These are phyloP conservation scores for Odocoileus virginianus DNA, from an alignment of 2,113 vertebrate species.

Conservation along the genomic window DNA sequence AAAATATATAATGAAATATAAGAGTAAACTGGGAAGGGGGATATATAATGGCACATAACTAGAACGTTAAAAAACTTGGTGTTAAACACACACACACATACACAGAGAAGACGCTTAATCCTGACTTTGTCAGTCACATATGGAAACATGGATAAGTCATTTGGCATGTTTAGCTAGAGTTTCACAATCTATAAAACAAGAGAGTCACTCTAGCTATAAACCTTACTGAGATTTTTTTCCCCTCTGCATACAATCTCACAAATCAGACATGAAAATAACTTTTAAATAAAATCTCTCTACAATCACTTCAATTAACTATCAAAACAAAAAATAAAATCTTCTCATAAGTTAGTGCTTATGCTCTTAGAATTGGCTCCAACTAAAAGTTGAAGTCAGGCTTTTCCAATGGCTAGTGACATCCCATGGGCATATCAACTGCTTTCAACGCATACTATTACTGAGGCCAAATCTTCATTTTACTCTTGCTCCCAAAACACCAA, in stretches of 20 bases:
- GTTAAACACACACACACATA: background rate
- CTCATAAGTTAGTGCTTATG: background rate
- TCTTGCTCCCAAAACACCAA: conserved; percentile 22
- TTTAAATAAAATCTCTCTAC: conserved; percentile 1
- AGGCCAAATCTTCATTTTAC: conserved; percentile 3
- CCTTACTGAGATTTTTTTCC: background rate
- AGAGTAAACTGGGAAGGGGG: background rate
- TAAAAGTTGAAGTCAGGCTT: background rate
- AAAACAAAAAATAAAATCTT: conserved; percentile 8
- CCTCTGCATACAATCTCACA: background rate
- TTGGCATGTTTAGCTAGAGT: conserved; percentile 1
- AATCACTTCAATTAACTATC: conserved; percentile 22
- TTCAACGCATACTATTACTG: background rate
- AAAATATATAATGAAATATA: background rate
- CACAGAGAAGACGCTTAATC: background rate
- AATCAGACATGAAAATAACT: background rate
- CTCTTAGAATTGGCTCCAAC: background rate
- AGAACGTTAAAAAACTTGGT: background rate
- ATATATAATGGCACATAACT: background rate
- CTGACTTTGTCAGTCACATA: background rate
- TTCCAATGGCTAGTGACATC: background rate
- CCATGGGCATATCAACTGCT: background rate
- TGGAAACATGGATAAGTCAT: background rate
- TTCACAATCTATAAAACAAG: conserved; percentile 15
- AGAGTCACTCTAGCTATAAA: background rate